A percentile compares a stretch with the other conserved stretches of the same genome.
Conservation (phyloP, 2,888 invertebrate genomes). For the Chrysodeixis includens region DNA sequence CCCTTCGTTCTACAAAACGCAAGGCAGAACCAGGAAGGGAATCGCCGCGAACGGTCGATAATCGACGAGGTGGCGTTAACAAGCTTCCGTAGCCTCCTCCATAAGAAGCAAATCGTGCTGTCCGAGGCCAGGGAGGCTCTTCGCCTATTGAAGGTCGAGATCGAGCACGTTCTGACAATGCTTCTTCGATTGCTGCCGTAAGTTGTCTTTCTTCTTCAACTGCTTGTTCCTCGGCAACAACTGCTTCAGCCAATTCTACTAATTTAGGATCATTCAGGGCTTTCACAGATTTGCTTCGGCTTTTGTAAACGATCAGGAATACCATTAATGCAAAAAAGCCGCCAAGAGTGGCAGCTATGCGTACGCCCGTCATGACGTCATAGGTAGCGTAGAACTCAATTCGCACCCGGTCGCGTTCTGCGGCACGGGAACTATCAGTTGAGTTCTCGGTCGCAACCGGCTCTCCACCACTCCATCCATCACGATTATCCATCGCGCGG, state of each 20-base stretch:
- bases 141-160: constrained; percentile 91
- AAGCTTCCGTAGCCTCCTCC: constrained; percentile 92
- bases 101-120: constrained; percentile 83
- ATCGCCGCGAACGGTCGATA: constrained; percentile 88
- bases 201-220: constrained; percentile 93
- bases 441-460: constrained; percentile 77
- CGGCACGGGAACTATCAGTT: constrained; percentile 78
- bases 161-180: constrained; percentile 84
- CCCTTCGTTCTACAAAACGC: constrained; percentile 86
- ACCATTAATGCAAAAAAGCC: constrained; percentile 98
- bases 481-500: constrained; percentile 83
- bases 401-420: constrained; percentile 92
- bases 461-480: constrained; percentile 81
- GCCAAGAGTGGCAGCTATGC: constrained; percentile 97
- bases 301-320: constrained; percentile 96
- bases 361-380: constrained; percentile 97
- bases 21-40: constrained; percentile 90
- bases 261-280: constrained; percentile 94
- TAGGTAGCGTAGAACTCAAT: constrained; percentile 96
- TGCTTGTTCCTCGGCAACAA: constrained; percentile 91
- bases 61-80: constrained; percentile 91
- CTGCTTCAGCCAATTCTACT: constrained; percentile 94
- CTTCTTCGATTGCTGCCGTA: constrained; percentile 92
- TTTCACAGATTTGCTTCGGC: constrained; percentile 93
- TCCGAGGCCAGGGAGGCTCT: constrained; percentile 88